Conservation (phyloP, 2,797 vertebrate species). For the Hephaestus fuliginosus region DNA sequence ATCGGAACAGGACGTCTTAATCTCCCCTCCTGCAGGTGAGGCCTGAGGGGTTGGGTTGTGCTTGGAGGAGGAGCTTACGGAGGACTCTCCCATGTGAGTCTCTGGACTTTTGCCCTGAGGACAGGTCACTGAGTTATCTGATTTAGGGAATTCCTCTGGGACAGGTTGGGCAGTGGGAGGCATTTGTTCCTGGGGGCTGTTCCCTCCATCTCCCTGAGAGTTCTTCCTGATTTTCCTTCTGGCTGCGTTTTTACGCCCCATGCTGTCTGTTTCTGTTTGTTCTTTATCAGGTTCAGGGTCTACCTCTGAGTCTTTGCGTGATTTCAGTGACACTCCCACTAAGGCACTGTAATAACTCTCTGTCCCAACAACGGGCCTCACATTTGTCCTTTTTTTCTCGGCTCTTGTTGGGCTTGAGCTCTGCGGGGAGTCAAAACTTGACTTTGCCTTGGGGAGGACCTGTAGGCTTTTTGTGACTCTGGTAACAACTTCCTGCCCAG, state of each 20-base stretch:
- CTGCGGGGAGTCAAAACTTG: conserved; percentile 28
- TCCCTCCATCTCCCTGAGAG: conserved; percentile 68
- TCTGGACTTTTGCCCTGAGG: conserved; percentile 62
- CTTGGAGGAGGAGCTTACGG: conserved; percentile 62
- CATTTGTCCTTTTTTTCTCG: conserved; percentile 53
- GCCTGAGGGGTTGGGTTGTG: conserved; percentile 45
- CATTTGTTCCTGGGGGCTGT: conserved; percentile 52
- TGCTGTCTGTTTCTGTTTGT: conserved; percentile 60
- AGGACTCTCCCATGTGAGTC: conserved; percentile 37
- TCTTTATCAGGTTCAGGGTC: conserved; percentile 44
- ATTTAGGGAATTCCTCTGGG: conserved; percentile 42
- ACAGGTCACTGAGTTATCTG: conserved; percentile 41
- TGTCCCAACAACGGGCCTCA: conserved; percentile 12
- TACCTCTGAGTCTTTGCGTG: conserved; percentile 56
- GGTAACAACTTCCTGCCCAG: conserved; percentile 66
- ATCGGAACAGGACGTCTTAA: conserved; percentile 38
- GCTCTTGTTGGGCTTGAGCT: conserved; percentile 24
- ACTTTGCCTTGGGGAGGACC: conserved; percentile 59
- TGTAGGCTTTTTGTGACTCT: conserved; percentile 66
- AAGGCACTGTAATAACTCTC: conserved; percentile 50
- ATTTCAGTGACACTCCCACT: conserved; percentile 66
- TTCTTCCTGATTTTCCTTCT: conserved; percentile 69
- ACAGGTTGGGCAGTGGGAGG: conserved; percentile 40
- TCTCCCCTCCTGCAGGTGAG: conserved; percentile 69
- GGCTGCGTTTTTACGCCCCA: conserved; percentile 81